Conservation (phyloP, 1,140 invertebrate species). For the Micrasema minimum region DNA sequence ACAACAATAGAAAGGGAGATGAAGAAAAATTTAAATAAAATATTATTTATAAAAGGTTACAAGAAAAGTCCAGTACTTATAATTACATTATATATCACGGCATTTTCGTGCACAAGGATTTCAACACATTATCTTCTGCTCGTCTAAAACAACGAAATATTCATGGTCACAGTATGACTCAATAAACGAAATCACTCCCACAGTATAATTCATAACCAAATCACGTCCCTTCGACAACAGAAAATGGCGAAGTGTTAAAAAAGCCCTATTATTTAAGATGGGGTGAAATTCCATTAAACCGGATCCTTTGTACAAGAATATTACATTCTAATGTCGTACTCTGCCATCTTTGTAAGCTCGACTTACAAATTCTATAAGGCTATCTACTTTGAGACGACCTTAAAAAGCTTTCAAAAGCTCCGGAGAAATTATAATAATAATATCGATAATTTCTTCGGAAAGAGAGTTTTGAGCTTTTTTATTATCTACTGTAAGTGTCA, state of each 20-base stretch:
- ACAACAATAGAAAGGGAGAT: no score
- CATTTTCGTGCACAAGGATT: no score
- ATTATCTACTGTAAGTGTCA: no score
- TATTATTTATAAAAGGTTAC: no score
- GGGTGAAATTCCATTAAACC: slow-evolving; percentile 38
- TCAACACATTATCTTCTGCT: no score
- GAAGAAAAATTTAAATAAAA: no score
- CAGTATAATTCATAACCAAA: slow-evolving; percentile 32
- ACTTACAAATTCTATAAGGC: neutral
- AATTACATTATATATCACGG: no score
- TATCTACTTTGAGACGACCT: neutral
- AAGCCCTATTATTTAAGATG: slow-evolving; percentile 35
- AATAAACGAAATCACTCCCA: slow-evolving; percentile 24
- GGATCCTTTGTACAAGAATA: slow-evolving; percentile 16
- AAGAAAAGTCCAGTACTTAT: no score
- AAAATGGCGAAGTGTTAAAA: slow-evolving; percentile 19
- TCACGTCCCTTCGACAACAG: slow-evolving; percentile 40
- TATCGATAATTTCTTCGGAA: neutral
- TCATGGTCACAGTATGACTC: slow-evolving; percentile 6
- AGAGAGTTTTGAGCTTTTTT: no score
- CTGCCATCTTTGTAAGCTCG: slow-evolving; percentile 10
- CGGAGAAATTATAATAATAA: slow-evolving; percentile 35
- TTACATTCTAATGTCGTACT: slow-evolving; percentile 23
- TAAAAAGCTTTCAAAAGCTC: slow-evolving; percentile 13
- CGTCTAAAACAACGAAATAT: no score